Conservation (phyloP, 2,888 invertebrate species). For the Hypercompe scribonia region DNA sequence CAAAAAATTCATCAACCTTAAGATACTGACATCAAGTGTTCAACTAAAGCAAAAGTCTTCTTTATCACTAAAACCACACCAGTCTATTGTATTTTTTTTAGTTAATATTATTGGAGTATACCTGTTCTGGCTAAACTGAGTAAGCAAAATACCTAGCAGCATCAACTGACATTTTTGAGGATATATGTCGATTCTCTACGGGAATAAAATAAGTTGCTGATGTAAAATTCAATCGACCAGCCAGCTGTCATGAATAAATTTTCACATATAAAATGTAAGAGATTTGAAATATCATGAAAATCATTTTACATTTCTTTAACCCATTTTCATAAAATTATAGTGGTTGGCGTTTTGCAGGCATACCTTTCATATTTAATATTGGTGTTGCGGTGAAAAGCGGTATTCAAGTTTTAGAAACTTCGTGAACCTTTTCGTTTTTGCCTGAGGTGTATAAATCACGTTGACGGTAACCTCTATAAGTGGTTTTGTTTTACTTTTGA, state of each 20-base stretch:
- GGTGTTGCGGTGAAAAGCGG: constrained; percentile 56
- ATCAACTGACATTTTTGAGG: neutral
- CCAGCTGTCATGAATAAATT: constrained; percentile 29
- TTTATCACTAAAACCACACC: too few species aligned
- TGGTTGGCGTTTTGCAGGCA: constrained; percentile 52
- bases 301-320: constrained; percentile 41
- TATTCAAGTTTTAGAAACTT: constrained; percentile 54
- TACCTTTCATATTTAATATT: constrained; percentile 66
- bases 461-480: constrained; percentile 20
- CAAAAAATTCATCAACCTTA: neutral
- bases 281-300: constrained; percentile 42
- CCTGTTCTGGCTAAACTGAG: neutral
- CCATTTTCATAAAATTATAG: constrained; percentile 49
- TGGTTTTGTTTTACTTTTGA: constrained; percentile 35
- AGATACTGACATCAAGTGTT: neutral
- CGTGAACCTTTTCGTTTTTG: constrained; percentile 27
- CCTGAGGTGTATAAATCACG: constrained; percentile 21
- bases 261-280: constrained; percentile 30
- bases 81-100: too few species aligned
- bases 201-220: neutral
- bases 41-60: too few species aligned
- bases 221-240: constrained; percentile 22
- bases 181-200: neutral
- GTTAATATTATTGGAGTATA: neutral
- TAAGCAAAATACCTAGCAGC: neutral